Conservation (phyloP, 2,113 vertebrate genomes). For the Brachirus orientalis region DNA sequence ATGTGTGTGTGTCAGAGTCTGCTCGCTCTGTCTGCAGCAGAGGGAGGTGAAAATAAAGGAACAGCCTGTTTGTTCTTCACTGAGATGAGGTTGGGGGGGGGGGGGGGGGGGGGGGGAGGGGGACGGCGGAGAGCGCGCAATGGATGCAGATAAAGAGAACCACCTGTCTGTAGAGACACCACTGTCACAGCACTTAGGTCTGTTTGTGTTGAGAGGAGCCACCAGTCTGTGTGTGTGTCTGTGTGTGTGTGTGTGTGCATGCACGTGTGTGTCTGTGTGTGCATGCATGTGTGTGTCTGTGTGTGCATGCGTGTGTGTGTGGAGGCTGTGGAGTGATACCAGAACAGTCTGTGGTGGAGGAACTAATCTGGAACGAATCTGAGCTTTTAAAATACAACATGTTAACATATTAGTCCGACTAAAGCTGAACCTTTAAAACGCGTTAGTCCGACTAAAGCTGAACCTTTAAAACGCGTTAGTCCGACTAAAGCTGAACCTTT, state of each 20-base stretch:
- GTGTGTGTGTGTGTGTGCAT: not conserved
- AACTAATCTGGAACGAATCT: too few relatives aligned
- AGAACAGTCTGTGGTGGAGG: not conserved
- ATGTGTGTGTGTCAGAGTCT: constrained; percentile 13
- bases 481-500: too few relatives aligned
- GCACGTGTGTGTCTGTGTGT: constrained; percentile 32
- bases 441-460: too few relatives aligned
- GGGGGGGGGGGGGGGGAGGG: too few relatives aligned
- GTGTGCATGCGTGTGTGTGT: constrained; percentile 19
- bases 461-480: too few relatives aligned
- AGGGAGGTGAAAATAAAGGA: constrained; percentile 64
- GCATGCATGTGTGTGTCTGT: constrained; percentile 3
- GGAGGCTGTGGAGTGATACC: not conserved
- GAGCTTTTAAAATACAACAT: too few relatives aligned
- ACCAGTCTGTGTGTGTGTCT: constrained; percentile 5
- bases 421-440: too few relatives aligned
- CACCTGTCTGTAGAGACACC: constrained; percentile 52
- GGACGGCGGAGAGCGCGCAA: constrained; percentile 32
- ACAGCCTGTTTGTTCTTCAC: constrained; percentile 46
- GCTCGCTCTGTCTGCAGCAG: constrained; percentile 17
- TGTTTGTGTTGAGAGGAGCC: constrained; percentile 42
- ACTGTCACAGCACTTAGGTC: constrained; percentile 9
- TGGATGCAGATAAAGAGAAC: constrained; percentile 58
- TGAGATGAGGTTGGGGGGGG: not conserved
- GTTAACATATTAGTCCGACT: too few relatives aligned